Conservation (phyloP, 2,113 vertebrate genomes). For the Thunnus maccoyii region DNA sequence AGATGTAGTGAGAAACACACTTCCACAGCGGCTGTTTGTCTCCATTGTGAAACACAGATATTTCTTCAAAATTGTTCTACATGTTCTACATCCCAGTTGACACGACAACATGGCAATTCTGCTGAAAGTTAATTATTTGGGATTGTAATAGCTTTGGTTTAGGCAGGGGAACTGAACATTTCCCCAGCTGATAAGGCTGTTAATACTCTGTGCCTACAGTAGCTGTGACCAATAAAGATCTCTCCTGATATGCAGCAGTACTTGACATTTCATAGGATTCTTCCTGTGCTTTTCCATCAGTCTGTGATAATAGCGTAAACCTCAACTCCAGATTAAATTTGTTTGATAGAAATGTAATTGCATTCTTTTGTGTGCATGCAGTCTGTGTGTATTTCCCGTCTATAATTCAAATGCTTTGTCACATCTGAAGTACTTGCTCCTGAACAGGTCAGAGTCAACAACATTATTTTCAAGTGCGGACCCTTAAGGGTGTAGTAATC, state of each 20-base stretch:
- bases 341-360: constrained; percentile 77
- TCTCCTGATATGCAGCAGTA: constrained; percentile 74
- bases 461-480: constrained; percentile 78
- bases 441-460: constrained; percentile 78
- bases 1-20: background rate
- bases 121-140: constrained; percentile 86
- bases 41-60: background rate
- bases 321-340: constrained; percentile 67
- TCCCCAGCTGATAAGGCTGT: constrained; percentile 80
- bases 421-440: constrained; percentile 69
- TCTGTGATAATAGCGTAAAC: constrained; percentile 64
- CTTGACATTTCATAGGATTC: constrained; percentile 86
- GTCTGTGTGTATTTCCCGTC: constrained; percentile 54
- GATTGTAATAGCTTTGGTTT: constrained; percentile 84
- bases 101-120: constrained; percentile 74
- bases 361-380: constrained; percentile 67
- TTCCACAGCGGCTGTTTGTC: background rate
- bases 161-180: constrained; percentile 78
- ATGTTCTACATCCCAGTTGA: constrained; percentile 68
- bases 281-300: constrained; percentile 70
- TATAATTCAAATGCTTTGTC: constrained; percentile 69
- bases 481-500: constrained; percentile 77
- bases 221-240: constrained; percentile 68
- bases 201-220: constrained; percentile 77
- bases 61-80: constrained; percentile 49